Evolutionary conservation across 2,113 vertebrate genomes (phyloP).

Genomic region (Pica pica): DNA sequence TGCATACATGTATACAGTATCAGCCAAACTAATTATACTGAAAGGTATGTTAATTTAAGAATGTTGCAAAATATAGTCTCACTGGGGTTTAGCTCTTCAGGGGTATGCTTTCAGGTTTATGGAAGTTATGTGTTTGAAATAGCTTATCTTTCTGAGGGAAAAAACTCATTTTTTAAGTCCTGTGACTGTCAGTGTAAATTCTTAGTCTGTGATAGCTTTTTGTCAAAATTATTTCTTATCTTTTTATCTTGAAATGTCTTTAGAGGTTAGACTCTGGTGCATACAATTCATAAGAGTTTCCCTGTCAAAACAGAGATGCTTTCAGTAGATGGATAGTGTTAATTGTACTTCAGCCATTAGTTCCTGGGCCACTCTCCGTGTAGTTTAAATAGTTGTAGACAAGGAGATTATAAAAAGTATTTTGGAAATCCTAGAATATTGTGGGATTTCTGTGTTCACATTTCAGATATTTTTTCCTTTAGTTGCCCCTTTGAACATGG

Average conservation of each 20-base stretch:
- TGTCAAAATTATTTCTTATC: background rate
- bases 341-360: background rate
- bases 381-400: background rate
- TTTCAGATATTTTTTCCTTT: background rate
- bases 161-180: fast-evolving
- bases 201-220: background rate
- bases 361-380: background rate
- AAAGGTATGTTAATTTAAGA: background rate
- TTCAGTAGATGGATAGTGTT: background rate
- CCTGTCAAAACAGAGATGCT: background rate
- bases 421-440: background rate
- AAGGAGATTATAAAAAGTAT: background rate
- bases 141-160: fast-evolving
- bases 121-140: background rate
- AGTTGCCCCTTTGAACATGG: background rate
- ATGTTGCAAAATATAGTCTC: background rate
- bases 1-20: background rate
- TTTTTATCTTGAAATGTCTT: background rate
- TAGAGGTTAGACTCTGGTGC: background rate
- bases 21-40: background rate
- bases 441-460: background rate
- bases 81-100: background rate
- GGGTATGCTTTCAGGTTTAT: background rate
- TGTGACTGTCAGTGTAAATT: background rate
- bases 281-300: fast-evolving